phyloP scores from a whole-genome alignment of 1,140 invertebrate species.

The Brachionus calyciflorus region DNA sequence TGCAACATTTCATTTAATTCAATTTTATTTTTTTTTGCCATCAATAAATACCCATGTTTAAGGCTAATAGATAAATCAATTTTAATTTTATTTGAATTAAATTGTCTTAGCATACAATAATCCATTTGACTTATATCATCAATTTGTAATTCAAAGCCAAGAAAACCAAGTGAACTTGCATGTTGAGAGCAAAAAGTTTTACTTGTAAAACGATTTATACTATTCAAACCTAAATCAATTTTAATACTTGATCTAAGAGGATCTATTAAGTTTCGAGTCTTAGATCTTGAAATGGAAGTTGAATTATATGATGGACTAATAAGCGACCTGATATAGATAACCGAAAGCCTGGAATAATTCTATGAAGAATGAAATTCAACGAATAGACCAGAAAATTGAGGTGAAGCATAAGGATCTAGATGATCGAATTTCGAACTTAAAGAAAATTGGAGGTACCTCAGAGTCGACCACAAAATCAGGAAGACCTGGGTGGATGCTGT shows the following conservation, averaged over 20 bases:
- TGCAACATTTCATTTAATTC: background rate
- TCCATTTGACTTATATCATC: conserved; percentile 9
- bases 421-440: no score
- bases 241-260: background rate
- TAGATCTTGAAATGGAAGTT: background rate
- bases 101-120: background rate
- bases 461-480: no score
- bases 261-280: background rate
- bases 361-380: no score
- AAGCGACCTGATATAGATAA: no score
- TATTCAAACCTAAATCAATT: background rate
- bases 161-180: background rate
- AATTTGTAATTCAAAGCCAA: background rate
- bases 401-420: no score
- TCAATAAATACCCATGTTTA: background rate
- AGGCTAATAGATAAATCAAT: background rate
- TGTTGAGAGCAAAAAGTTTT: conserved; percentile 15
- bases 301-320: no score
- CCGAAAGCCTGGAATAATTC: no score
- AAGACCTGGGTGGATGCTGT: no score
- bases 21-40: conserved; percentile 2
- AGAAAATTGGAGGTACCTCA: no score
- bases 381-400: no score
- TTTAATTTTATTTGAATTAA: background rate
- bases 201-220: background rate